Evolutionary conservation across 2,888 invertebrate genomes (phyloP).

Genomic region (Liopterus haemorrhoidalis): DNA sequence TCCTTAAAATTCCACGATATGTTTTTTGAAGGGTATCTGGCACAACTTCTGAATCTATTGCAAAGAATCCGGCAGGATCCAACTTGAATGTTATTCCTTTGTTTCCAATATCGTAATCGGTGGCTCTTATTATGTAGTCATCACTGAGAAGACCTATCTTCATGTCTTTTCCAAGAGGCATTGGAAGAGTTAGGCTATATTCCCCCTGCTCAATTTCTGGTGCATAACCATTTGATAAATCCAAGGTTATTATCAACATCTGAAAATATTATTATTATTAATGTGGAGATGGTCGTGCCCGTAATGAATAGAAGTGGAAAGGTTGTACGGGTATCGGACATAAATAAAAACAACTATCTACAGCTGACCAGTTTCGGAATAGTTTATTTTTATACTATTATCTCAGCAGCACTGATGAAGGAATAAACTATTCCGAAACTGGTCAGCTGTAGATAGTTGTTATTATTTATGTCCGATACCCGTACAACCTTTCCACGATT

Average conservation of each 20-base stretch:
- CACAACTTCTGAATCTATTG: background rate
- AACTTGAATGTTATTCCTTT: conserved; percentile 33
- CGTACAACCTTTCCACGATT: no score
- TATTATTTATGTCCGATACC: no score
- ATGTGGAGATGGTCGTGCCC: no score
- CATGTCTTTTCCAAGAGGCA: conserved; percentile 42
- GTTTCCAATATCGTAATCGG: conserved; percentile 53
- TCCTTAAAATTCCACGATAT: conserved; percentile 31
- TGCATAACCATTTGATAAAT: conserved; percentile 49
- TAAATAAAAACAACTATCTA: no score
- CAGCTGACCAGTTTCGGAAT: no score
- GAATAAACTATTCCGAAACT: no score
- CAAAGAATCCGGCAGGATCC: conserved; percentile 30
- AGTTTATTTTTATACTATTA: no score
- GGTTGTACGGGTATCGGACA: no score
- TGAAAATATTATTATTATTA: conserved; percentile 42
- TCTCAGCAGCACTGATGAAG: no score
- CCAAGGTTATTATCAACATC: conserved; percentile 43
- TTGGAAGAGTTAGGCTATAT: conserved; percentile 46
- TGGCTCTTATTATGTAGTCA: conserved; percentile 44
- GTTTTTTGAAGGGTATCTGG: conserved; percentile 25
- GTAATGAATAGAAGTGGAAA: no score
- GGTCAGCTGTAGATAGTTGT: no score
- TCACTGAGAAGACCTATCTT: conserved; percentile 45
- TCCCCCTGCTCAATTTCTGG: conserved; percentile 44